Percentiles rank a stretch among this genome's conserved stretches.
Evolutionary conservation across 2,113 vertebrate species (phyloP).

Genomic region (Callipepla californica): DNA sequence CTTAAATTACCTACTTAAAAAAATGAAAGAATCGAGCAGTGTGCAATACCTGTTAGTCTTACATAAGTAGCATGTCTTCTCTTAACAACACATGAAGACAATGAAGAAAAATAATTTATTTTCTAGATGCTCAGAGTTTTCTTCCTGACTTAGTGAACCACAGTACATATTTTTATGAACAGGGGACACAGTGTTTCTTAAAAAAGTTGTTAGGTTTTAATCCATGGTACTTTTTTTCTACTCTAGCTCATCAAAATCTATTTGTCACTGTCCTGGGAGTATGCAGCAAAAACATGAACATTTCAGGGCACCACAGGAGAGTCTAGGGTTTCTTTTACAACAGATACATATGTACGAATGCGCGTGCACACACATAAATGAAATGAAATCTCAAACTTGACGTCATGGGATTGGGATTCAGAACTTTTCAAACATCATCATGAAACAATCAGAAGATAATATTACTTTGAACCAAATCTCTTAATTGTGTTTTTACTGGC

Average conservation of each 20-base stretch:
- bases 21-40: neutral
- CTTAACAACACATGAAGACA: neutral
- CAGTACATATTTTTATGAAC: neutral
- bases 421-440: neutral
- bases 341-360: neutral
- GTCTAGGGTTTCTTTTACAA: neutral
- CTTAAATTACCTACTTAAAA: neutral
- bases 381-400: neutral
- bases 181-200: neutral
- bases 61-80: constrained; percentile 8
- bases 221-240: neutral
- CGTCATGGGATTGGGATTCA: neutral
- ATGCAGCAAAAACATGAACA: neutral
- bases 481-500: neutral
- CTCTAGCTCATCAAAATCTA: neutral
- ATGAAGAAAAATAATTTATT: neutral
- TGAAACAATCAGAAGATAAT: neutral
- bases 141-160: neutral
- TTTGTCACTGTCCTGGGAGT: neutral
- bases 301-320: neutral
- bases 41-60: neutral
- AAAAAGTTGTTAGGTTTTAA: neutral
- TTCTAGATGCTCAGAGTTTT: neutral
- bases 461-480: neutral
- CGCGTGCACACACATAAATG: neutral